Conservation (phyloP, 2,113 vertebrate genomes). For the Hemibagrus wyckioides region DNA sequence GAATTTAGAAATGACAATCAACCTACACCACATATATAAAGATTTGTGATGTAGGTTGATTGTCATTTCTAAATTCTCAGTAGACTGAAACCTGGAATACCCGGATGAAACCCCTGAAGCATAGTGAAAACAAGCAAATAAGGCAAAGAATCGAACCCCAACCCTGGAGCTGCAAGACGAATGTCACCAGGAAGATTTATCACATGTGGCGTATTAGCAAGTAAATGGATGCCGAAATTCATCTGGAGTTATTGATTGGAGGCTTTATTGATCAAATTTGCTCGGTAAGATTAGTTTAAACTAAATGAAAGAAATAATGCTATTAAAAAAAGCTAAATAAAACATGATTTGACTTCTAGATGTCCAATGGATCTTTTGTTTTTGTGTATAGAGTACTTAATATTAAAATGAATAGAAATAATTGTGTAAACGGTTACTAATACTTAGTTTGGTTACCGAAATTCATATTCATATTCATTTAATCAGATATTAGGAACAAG, state of each 20-base stretch:
- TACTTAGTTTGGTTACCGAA: neutral
- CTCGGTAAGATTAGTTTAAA: neutral
- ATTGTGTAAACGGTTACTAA: neutral
- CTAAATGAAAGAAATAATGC: neutral
- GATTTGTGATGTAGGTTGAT: too few species aligned
- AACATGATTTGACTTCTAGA: neutral
- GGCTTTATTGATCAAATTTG: neutral
- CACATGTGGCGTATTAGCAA: neutral
- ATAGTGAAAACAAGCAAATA: too few species aligned
- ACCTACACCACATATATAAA: too few species aligned
- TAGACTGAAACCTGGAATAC: too few species aligned
- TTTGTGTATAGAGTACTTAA: neutral
- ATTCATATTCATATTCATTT: neutral
- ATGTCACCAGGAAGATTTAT: neutral
- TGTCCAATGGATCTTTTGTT: neutral
- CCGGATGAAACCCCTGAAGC: too few species aligned
- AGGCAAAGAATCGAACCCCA: too few species aligned
- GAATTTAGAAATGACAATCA: too few species aligned
- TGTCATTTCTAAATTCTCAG: too few species aligned
- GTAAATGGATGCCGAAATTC: neutral
- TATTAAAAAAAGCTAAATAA: neutral
- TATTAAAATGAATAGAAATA: neutral
- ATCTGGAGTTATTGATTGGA: neutral
- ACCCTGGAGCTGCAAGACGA: too few species aligned
- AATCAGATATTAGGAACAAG: neutral